Evolutionary conservation across 2,113 vertebrate genomes (phyloP).

Genomic region (Taurulus bubalis): DNA sequence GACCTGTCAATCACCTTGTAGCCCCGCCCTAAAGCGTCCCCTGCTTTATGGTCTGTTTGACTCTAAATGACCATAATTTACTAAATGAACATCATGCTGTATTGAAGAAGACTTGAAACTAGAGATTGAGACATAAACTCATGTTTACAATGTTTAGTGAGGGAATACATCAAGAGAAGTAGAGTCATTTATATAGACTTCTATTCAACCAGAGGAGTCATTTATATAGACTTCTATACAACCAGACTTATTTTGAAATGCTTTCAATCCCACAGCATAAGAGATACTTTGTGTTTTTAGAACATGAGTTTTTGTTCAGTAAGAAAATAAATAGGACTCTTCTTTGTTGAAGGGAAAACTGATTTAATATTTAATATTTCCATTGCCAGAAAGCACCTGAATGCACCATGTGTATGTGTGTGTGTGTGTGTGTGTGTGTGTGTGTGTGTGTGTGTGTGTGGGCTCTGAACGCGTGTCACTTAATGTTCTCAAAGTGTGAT

Average conservation of each 20-base stretch:
- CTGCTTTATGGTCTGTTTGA: neutral
- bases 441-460: neutral
- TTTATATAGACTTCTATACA: neutral
- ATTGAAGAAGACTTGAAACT: too few species aligned
- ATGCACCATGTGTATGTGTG: neutral
- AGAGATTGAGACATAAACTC: too few species aligned
- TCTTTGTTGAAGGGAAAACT: neutral
- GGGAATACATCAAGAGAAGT: neutral
- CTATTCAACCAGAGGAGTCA: neutral
- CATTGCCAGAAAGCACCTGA: neutral
- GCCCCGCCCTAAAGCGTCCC: neutral
- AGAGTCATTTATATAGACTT: neutral
- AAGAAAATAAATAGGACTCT: neutral
- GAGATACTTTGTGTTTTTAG: neutral
- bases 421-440: too few species aligned
- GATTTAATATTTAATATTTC: neutral
- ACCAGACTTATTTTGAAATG: neutral
- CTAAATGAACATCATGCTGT: too few species aligned
- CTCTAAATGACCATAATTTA: too few species aligned
- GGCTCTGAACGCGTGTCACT: slow-evolving; percentile 50
- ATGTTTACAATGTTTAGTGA: neutral
- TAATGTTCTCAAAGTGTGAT: slow-evolving; percentile 58
- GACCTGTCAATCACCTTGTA: neutral
- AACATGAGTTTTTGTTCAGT: neutral
- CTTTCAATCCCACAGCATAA: neutral